Percentiles rank a stretch among this genome's conserved stretches.
Evolutionary conservation across 1,140 invertebrate genomes (phyloP).

Genomic region (Chelonus insularis): DNA sequence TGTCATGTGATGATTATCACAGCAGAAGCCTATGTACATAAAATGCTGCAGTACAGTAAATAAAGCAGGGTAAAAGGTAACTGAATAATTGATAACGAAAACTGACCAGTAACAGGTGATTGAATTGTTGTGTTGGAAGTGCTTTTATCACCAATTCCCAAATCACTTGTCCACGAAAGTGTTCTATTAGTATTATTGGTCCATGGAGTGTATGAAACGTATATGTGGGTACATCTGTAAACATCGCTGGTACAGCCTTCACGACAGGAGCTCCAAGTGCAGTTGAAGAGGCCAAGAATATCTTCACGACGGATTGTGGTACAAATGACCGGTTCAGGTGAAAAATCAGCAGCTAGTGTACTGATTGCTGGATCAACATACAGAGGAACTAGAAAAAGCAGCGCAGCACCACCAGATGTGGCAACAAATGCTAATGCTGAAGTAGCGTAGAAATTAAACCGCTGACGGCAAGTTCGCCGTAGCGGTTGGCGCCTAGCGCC

Average conservation of each 20-base stretch:
- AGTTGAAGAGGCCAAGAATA: slow-evolving; percentile 76
- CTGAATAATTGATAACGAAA: not conserved
- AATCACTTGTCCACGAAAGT: not conserved
- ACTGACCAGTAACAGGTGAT: not conserved
- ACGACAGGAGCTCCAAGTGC: slow-evolving; percentile 83
- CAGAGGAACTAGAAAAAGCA: slow-evolving; percentile 85
- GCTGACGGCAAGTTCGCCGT: slow-evolving; percentile 72
- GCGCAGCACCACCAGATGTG: slow-evolving; percentile 77
- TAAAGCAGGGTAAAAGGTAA: too few relatives aligned
- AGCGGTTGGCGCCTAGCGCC: slow-evolving; percentile 63
- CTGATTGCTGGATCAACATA: slow-evolving; percentile 89
- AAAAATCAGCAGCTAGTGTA: slow-evolving; percentile 81
- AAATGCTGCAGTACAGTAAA: too few relatives aligned
- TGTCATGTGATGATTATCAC: too few relatives aligned
- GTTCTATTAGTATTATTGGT: slow-evolving; percentile 33
- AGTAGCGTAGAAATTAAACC: slow-evolving; percentile 77
- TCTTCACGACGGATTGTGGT: slow-evolving; percentile 76
- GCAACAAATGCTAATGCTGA: slow-evolving; percentile 76
- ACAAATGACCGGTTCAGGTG: slow-evolving; percentile 76
- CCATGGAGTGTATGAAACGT: slow-evolving; percentile 73
- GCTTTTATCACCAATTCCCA: slow-evolving; percentile 13
- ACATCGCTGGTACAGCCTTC: slow-evolving; percentile 88
- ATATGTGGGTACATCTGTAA: slow-evolving; percentile 83
- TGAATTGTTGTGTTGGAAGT: not conserved
- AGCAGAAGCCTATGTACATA: too few relatives aligned